These are phyloP conservation scores for Catocala fraxini DNA, from an alignment of 2,888 invertebrate genomes.

Conservation along the genomic window DNA sequence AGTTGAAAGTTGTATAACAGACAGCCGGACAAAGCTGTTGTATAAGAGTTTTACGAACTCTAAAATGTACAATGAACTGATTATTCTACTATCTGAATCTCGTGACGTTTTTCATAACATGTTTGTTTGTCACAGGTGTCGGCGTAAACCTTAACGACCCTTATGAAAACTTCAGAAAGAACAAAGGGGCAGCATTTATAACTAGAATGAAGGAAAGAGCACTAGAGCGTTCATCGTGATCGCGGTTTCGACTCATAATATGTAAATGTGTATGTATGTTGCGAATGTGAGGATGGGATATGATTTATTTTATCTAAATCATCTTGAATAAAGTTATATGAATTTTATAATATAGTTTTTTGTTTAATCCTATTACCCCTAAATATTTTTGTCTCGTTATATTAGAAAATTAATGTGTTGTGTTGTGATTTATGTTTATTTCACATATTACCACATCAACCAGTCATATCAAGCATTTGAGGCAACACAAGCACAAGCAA, in stretches of 20 bases:
- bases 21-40: too few species aligned
- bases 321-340: constrained; percentile 78
- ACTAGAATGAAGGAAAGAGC: constrained; percentile 97
- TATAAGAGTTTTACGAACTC: too few species aligned
- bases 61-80: too few species aligned
- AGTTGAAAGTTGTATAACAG: too few species aligned
- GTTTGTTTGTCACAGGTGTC: constrained; percentile 89
- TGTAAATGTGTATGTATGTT: constrained; percentile 81
- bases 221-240: constrained; percentile 89
- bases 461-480: too few species aligned
- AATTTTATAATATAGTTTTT: constrained; percentile 60
- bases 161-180: constrained; percentile 98
- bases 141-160: constrained; percentile 98
- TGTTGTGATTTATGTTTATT: too few species aligned
- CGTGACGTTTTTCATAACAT: background rate
- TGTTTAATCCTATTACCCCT: constrained; percentile 24
- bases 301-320: constrained; percentile 86
- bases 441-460: too few species aligned
- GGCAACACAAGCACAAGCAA: too few species aligned
- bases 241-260: constrained; percentile 56
- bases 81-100: too few species aligned
- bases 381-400: too few species aligned
- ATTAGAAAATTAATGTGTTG: too few species aligned
- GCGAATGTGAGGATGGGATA: constrained; percentile 74
- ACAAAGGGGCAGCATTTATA: constrained; percentile 97